Evolutionary conservation across 92 coral and sea anemone genomes (phyloP).

Genomic region (Epizoanthus rinbou): DNA sequence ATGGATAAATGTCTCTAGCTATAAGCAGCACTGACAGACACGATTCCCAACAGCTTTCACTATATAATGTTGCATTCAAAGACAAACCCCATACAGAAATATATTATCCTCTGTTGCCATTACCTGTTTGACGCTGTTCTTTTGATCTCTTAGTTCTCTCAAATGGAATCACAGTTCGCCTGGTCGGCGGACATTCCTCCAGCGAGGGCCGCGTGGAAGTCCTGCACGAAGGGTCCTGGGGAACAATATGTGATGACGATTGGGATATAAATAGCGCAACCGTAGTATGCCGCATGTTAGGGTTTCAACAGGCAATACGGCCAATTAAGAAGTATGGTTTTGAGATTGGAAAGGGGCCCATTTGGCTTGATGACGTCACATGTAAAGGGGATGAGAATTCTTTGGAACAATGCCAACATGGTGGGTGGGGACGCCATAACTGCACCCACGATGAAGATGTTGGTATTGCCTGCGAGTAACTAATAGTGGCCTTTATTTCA

Average conservation of each 20-base stretch:
- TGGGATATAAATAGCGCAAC: slow-evolving; percentile 7
- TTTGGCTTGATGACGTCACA: slow-evolving; percentile 3
- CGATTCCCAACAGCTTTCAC: too few species aligned
- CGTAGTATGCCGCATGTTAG: slow-evolving; percentile 13
- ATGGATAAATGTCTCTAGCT: too few species aligned
- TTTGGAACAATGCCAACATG: not conserved
- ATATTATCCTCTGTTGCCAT: too few species aligned
- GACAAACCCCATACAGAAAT: too few species aligned
- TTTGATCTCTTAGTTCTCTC: not conserved
- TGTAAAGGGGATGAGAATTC: slow-evolving; percentile 24
- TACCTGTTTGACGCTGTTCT: too few species aligned
- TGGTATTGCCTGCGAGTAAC: slow-evolving; percentile 8
- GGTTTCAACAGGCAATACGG: not conserved
- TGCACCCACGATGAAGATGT: slow-evolving; percentile 11
- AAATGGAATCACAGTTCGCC: not conserved
- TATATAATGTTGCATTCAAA: too few species aligned
- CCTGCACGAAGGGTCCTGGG: slow-evolving; percentile 8
- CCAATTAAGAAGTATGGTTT: not conserved
- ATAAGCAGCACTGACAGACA: too few species aligned
- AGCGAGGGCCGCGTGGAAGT: slow-evolving; percentile 26
- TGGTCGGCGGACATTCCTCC: slow-evolving; percentile 9
- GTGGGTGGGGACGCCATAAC: slow-evolving; percentile 11
- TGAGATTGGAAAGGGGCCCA: slow-evolving; percentile 1
- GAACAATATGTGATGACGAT: slow-evolving; percentile 2
- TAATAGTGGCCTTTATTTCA: not conserved